Base-by-base conservation (phyloP, 2,888 invertebrate genomes). In the Andricus curvator region DNA sequence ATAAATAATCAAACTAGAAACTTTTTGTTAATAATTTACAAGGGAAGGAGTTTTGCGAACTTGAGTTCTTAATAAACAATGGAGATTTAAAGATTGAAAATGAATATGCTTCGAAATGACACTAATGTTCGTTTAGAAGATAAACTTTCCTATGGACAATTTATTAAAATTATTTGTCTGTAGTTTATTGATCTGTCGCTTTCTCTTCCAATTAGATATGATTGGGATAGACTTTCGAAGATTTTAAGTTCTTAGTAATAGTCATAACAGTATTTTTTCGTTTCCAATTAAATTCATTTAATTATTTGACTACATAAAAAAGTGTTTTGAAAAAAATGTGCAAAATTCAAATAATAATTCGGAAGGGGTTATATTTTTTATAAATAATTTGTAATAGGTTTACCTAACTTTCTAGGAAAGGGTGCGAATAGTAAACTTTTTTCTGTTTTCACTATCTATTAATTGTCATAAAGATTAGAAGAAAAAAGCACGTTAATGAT, bases 191-290 rank as follows among this genome's bases (percentile, higher is more conserved):
- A 64, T 44, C 29, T 2, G 17, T 13, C 1, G 64, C 64, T 66
- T 48, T 80, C 66, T 33, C 66, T 79, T 79, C 44, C 76, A 79
- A 80, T 25, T 44, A 64, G 66, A 65, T 56, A 80, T 9, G 37
- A 37, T 81, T 77, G 65, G 80, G 81, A 81, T 29, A 15, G 37
- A 62, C 44, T 81, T 77, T 78, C 70, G 67, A 82, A 70, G 51
- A 67, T 79, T 56, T 44, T 25, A 48, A 79, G 64, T 65, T 48
- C 48, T 70, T 44, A 66, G 8, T 29, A 77, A 48, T 37, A 74
- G 41, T 17, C n/a, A 66, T 20, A 8, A 51, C 4, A 66, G 25
- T 74, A n/a, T 33, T 13, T 74, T 37, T 37, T 37, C 33, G 15
- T 15, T 13, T 56, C 33, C 22, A 56, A 74, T 56, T 11, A 29